Conservation (phyloP, 2,888 invertebrate genomes). For the Linnaemya tessellans region DNA sequence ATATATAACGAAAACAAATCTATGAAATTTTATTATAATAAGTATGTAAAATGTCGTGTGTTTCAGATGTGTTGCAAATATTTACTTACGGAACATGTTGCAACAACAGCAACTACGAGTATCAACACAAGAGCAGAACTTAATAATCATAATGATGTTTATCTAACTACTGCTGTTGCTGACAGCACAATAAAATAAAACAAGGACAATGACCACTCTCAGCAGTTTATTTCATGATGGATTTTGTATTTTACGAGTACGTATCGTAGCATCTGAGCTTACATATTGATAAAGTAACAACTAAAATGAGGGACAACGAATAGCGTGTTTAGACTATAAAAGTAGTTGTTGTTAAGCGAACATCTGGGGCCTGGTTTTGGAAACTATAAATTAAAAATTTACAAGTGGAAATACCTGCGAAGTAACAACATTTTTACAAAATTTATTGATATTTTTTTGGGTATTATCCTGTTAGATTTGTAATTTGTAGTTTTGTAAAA, state of each 20-base stretch:
- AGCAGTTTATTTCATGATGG: constrained; percentile 36
- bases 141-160: constrained; percentile 62
- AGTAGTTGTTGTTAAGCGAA: no score
- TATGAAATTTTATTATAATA: constrained; percentile 5
- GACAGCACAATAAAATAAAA: constrained; percentile 61
- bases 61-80: constrained; percentile 33
- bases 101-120: constrained; percentile 12
- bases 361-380: no score
- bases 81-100: constrained; percentile 12
- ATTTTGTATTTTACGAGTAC: constrained; percentile 11
- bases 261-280: background rate
- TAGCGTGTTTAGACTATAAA: background rate
- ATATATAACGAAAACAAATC: background rate
- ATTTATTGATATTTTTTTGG: no score
- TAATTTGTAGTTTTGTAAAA: no score
- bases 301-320: background rate
- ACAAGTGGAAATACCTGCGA: no score
- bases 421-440: no score
- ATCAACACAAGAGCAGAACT: constrained; percentile 29
- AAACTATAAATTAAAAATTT: no score
- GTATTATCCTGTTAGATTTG: no score
- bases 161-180: constrained; percentile 56
- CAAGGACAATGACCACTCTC: constrained; percentile 64
- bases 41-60: constrained; percentile 1
- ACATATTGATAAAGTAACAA: constrained; percentile 4